Evolutionary conservation across 2,797 vertebrate genomes (phyloP), one percentile per base, ranked within the genome.

Genomic region (Ispidina picta): DNA sequence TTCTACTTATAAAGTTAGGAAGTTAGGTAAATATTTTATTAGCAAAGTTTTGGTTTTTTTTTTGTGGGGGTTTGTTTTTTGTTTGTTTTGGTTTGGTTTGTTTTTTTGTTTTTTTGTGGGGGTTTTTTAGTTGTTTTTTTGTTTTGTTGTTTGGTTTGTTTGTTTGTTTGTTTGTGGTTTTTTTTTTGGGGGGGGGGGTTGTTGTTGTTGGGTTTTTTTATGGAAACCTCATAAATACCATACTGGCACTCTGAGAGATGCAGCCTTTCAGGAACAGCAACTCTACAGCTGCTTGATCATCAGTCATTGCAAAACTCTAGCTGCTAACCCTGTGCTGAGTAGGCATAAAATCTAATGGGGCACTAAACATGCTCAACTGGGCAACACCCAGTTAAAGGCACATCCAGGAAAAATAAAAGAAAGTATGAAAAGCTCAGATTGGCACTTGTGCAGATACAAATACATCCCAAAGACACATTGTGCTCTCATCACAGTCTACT

Each of bases 401-500:
- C 20, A 59, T 21, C 54, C 65, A n/a, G 64, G 56, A 12, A 17
- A 51, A 55, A 37, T 41, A 72, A 46, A 18, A 52, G 33, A 14
- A 2, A 7, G 15, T 37, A 23, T 64, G 68, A 25, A 35, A n/a
- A 55, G 58, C 49, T 55, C 71, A 43, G 60, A 6, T 19, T 2
- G 17, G 69, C 46, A 17, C 43, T 54, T 20, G 37, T 72, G 70
- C 39, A 15, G 2, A 1, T 7, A 29, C 10, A 60, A 35, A 37
- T 3, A 29, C 5, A 5, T 25, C 52, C 54, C 44, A 17, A 29
- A 31, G 48, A 10, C 1, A 39, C 33, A 8, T 26, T 84, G 33
- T 35, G 20, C 0, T 6, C 51, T 39, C 52, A 15, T 12, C 1
- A 0, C 0, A 0, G 2, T 11, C 41, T n/a, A 1, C 26, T 35